Evolutionary conservation across 64 coral and sea anemone genomes (phyloP), one percentile per base, ranked within the genome.

Genomic region (Stichodactyla mertensii): DNA sequence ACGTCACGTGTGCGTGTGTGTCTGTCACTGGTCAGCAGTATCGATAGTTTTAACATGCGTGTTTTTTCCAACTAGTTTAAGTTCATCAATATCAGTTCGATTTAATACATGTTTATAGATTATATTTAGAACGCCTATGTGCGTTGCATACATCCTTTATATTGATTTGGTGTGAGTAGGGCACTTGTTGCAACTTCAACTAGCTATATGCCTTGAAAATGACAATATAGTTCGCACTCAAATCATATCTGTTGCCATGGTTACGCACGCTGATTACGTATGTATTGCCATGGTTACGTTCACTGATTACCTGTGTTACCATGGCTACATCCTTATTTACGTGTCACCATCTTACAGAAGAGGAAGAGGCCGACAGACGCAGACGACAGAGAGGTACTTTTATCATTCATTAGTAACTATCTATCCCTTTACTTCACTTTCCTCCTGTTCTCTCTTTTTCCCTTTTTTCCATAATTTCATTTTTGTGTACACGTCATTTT

Each of bases 311-410:
- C 14, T 16, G 18, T 15, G 11, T 45, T 45, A 45, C 36, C 36
- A 45, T 45, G 36, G 36, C 14, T 5, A 16, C 18, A 13, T 16
- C 61, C 61, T 64, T 1, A 64, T 64, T 64, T 20, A 66, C 12
- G 18, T 66, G 19, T 66, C 62, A 9, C 26, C 77, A 51, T 51
- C 16, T 52, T 10, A 52, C 12, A 79, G 77, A 79, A 52, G 77
- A 79, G 15, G 77, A 79, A 79, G 77, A 79, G 77, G 28, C 28
- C 11, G 31, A 79, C 0, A 20, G 77, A 52, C 77, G 77, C 77
- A 79, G 77, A 51, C 16, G 77, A 79, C 27, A 79, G 77, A 79
- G 16, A 79, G 77, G 77, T 79, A 79, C 77, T 10, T 16, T 12
- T 59, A 12, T 58, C 8, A 7, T 14, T 58, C 14, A 10, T 58